Evolutionary conservation across 2,888 invertebrate genomes (phyloP).

Genomic region (Synanthedon myopaeformis): DNA sequence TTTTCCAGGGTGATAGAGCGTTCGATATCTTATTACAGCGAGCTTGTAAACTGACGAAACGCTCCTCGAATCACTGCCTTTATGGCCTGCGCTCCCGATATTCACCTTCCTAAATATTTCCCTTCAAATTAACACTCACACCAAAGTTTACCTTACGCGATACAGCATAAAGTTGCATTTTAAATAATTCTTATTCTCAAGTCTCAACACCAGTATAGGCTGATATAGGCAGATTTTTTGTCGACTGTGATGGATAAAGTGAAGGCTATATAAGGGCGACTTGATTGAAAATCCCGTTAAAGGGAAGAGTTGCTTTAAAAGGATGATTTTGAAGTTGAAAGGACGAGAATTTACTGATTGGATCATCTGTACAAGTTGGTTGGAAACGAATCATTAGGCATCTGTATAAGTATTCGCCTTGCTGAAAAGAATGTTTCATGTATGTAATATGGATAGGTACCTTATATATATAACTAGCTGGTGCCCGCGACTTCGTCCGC

Average conservation of each 20-base stretch:
- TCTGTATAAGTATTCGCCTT: background rate
- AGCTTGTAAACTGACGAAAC: constrained; percentile 53
- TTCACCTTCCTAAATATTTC: constrained; percentile 40
- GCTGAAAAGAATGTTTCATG: background rate
- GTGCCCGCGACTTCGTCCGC: too few species aligned
- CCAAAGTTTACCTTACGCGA: constrained; percentile 18
- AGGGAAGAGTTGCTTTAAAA: constrained; percentile 25
- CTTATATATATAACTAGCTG: too few species aligned
- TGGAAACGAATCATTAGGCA: too few species aligned
- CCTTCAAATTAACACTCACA: constrained; percentile 8
- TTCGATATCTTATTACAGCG: constrained; percentile 55
- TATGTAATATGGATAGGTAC: background rate
- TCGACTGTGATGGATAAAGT: constrained; percentile 45
- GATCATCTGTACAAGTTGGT: background rate
- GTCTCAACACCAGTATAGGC: constrained; percentile 17
- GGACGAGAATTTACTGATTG: constrained; percentile 5
- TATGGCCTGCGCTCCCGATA: constrained; percentile 44
- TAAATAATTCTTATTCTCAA: constrained; percentile 7
- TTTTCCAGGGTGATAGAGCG: constrained; percentile 48
- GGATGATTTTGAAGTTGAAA: constrained; percentile 14
- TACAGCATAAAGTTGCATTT: constrained; percentile 11
- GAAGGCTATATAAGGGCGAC: constrained; percentile 27
- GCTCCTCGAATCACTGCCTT: constrained; percentile 53
- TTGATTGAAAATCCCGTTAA: constrained; percentile 47
- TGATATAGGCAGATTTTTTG: constrained; percentile 51